Conservation (phyloP, 2,797 vertebrate species). For the Alectoris magna region DNA sequence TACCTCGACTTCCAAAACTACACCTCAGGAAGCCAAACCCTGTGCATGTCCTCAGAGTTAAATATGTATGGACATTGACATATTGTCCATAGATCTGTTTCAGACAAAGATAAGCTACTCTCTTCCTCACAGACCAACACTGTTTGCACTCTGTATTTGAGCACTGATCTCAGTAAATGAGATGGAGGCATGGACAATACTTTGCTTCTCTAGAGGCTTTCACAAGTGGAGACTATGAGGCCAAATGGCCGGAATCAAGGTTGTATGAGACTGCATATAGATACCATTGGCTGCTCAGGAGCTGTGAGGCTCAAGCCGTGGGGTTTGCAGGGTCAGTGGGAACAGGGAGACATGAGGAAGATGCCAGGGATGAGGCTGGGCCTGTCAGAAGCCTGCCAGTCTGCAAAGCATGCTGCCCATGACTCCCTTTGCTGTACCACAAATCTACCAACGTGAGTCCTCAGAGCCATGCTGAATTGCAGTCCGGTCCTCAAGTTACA, state of each 20-base stretch:
- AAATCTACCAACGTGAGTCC: neutral
- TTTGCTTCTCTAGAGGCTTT: neutral
- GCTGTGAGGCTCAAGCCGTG: neutral
- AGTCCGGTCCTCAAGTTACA: neutral
- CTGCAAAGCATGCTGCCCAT: neutral
- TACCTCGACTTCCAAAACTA: constrained; percentile 25
- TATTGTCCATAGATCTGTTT: neutral
- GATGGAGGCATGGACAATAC: neutral
- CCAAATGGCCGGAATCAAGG: neutral
- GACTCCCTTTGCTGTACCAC: neutral
- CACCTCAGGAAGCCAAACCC: constrained; percentile 10
- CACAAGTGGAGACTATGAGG: neutral
- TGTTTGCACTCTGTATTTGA: neutral
- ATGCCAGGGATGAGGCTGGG: neutral
- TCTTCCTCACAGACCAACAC: neutral
- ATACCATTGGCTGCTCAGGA: neutral
- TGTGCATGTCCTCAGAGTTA: neutral
- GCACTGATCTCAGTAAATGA: neutral
- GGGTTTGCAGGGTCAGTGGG: neutral
- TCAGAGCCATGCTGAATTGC: neutral
- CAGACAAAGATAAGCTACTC: constrained; percentile 26
- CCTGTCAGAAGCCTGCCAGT: neutral
- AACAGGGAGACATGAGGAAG: neutral
- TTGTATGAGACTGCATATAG: neutral
- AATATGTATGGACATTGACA: constrained; percentile 33